phyloP scores from a whole-genome alignment of 2,888 invertebrate species.

The Tachina lurida region DNA sequence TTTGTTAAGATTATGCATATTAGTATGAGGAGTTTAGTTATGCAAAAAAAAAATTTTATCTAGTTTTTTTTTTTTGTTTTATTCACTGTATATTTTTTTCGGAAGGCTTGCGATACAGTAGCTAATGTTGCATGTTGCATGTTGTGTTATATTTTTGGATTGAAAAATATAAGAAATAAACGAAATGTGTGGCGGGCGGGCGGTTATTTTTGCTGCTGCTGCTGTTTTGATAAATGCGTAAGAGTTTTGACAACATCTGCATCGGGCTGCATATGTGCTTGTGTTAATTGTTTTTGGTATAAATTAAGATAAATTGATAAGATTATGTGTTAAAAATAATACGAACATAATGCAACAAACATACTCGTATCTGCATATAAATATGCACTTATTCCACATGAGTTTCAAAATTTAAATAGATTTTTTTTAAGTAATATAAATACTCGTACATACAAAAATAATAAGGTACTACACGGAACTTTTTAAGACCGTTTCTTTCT shows the following conservation, averaged over 20 bases:
- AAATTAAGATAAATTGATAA: conserved; percentile 64
- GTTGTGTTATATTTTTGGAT: background rate
- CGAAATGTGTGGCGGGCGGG: conserved; percentile 46
- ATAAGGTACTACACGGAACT: no score
- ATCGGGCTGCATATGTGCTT: conserved; percentile 30
- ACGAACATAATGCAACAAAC: background rate
- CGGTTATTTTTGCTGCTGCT: conserved; percentile 1
- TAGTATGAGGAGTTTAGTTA: conserved; percentile 41
- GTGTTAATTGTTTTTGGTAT: conserved; percentile 50
- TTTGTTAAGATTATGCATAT: conserved; percentile 69
- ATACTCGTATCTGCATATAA: background rate
- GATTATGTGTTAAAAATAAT: conserved; percentile 47
- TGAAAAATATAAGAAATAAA: background rate
- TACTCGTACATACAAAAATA: no score
- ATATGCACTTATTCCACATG: background rate
- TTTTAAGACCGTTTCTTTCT: no score
- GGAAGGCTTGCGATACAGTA: conserved; percentile 26
- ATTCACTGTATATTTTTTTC: background rate
- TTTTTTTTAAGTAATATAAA: no score
- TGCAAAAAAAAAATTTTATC: conserved; percentile 49
- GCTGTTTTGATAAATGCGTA: conserved; percentile 60
- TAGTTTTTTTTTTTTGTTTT: conserved; percentile 1
- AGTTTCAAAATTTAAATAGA: background rate
- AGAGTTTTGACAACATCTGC: conserved; percentile 45
- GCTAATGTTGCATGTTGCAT: conserved; percentile 45